These are phyloP conservation scores for Meganola albula DNA, from an alignment of 2,888 invertebrate genomes.

Conservation along the genomic window DNA sequence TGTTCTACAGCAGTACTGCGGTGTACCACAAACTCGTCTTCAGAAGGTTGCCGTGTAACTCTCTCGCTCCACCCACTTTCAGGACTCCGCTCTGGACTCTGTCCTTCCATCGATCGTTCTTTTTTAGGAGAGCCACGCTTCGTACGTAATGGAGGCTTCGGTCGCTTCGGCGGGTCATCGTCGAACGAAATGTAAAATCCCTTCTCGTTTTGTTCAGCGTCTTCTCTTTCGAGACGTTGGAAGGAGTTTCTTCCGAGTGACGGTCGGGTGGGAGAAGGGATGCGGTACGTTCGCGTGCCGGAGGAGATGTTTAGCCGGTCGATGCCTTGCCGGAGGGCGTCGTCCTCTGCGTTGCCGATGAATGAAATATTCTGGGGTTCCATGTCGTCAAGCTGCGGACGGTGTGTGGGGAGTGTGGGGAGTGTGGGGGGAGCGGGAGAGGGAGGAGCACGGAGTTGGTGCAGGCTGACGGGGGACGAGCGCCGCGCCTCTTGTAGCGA, in stretches of 20 bases:
- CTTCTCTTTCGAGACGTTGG: constrained; percentile 71
- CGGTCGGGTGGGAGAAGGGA: constrained; percentile 91
- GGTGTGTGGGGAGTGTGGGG: constrained; percentile 44
- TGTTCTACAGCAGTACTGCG: constrained; percentile 26
- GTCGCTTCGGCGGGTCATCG: constrained; percentile 90
- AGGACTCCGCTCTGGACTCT: constrained; percentile 53
- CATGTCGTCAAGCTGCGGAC: constrained; percentile 87
- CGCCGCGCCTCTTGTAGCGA: constrained; percentile 56
- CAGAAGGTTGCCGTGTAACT: constrained; percentile 33
- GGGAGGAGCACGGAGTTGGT: constrained; percentile 69
- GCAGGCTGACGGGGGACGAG: constrained; percentile 66
- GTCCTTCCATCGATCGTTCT: constrained; percentile 64
- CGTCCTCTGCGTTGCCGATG: constrained; percentile 83
- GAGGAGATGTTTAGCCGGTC: constrained; percentile 90
- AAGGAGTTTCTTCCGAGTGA: constrained; percentile 84
- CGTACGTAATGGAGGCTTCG: constrained; percentile 89
- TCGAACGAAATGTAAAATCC: constrained; percentile 97
- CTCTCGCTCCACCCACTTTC: constrained; percentile 47
- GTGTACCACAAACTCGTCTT: constrained; percentile 43
- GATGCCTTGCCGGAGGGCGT: constrained; percentile 80
- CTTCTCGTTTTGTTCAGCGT: constrained; percentile 80
- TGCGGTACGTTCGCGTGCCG: constrained; percentile 91
- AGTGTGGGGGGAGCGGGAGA: constrained; percentile 79
- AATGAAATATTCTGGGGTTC: constrained; percentile 96
- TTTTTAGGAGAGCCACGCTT: constrained; percentile 88